Evolutionary conservation across 2,797 vertebrate species (phyloP).

Genomic region (Rhabdomys pumilio): DNA sequence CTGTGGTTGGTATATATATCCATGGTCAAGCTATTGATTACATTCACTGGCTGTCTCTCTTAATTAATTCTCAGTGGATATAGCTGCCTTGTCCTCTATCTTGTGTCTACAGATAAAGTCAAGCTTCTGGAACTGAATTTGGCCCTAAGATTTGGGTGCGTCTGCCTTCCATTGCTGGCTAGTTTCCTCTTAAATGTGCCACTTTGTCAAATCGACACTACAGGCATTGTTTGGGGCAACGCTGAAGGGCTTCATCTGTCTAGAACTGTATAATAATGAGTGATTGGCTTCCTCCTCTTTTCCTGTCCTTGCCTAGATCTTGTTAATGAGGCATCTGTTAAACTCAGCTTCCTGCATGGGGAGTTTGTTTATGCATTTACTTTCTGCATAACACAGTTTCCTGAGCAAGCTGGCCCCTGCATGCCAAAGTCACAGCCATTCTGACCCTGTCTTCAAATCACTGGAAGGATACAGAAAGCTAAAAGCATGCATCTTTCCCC

Average conservation of each 20-base stretch:
- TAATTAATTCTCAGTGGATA: conserved; percentile 79
- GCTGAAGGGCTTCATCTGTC: conserved; percentile 85
- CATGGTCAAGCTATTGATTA: conserved; percentile 60
- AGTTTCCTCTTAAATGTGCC: conserved; percentile 82
- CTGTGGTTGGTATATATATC: conserved; percentile 37
- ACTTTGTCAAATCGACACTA: conserved; percentile 85
- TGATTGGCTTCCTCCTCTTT: conserved; percentile 79
- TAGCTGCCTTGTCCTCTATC: conserved; percentile 79
- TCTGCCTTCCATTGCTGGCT: conserved; percentile 80
- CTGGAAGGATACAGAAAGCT: conserved; percentile 45
- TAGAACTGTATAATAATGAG: conserved; percentile 80
- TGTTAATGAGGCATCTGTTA: conserved; percentile 84
- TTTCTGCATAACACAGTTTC: conserved; percentile 79
- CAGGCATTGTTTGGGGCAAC: conserved; percentile 78
- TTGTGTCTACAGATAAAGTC: conserved; percentile 83
- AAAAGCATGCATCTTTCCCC: conserved; percentile 36
- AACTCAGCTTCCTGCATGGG: conserved; percentile 75
- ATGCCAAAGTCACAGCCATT: conserved; percentile 73
- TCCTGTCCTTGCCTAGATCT: conserved; percentile 81
- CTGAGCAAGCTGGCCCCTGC: conserved; percentile 82
- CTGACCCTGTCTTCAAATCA: conserved; percentile 57
- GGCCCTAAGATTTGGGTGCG: conserved; percentile 62
- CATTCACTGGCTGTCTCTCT: conserved; percentile 67
- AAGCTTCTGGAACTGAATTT: conserved; percentile 80
- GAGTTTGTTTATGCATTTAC: conserved; percentile 81